Percentiles rank a stretch among this genome's conserved stretches.
These are phyloP conservation scores for Omphaloscelis lunosa DNA, from an alignment of 2,888 invertebrate species.

Conservation along the genomic window DNA sequence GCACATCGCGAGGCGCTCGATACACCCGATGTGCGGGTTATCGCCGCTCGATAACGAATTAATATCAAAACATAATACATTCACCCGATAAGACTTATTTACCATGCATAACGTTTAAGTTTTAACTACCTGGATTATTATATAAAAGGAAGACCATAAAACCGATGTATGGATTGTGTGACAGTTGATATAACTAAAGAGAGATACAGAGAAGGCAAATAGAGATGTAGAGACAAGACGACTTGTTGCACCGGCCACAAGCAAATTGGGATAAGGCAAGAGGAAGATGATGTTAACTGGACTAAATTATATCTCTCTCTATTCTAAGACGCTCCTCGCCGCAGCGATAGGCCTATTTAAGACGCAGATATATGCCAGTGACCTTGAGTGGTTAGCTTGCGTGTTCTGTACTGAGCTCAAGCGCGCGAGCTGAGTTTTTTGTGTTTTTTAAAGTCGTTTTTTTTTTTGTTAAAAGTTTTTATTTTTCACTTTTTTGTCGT, in stretches of 20 bases:
- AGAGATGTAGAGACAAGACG: not conserved
- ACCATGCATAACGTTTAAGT: slow-evolving; percentile 41
- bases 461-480: too few relatives aligned
- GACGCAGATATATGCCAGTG: too few relatives aligned
- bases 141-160: not conserved
- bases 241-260: too few relatives aligned
- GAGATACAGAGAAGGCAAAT: not conserved
- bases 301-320: not conserved
- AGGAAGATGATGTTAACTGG: slow-evolving; percentile 1
- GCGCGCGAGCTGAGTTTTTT: too few relatives aligned
- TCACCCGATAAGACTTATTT: slow-evolving; percentile 65
- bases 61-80: slow-evolving; percentile 63
- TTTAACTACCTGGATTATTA: slow-evolving; percentile 46
- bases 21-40: slow-evolving; percentile 61
- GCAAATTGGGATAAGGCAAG: not conserved
- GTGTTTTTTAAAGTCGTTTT: too few relatives aligned
- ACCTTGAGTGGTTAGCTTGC: too few relatives aligned
- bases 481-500: too few relatives aligned
- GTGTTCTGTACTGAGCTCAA: too few relatives aligned
- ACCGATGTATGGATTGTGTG: not conserved
- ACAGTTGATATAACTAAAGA: not conserved
- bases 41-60: slow-evolving; percentile 61
- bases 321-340: not conserved
- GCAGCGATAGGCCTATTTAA: not conserved
- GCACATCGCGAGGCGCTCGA: slow-evolving; percentile 35